Base-by-base conservation (phyloP, 2,113 vertebrate genomes). In the Actenoides hombroni region DNA sequence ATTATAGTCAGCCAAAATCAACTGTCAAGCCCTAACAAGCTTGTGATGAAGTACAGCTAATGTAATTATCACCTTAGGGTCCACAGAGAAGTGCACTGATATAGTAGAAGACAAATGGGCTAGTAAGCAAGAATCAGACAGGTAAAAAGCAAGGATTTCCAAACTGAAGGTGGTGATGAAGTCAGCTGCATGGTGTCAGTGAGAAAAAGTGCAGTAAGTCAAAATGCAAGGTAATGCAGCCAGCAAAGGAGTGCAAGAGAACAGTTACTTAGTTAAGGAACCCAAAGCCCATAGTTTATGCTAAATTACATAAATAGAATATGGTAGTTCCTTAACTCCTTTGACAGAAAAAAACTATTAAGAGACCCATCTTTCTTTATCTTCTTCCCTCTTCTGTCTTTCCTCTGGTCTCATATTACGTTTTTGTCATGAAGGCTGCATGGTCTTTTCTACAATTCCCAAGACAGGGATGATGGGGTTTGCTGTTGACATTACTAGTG, bases 1-100 rank as follows among this genome's bases (percentile, higher is more conserved):
- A 94, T 93, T 96, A 94, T 59, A 94, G 92, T 87, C 95, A 95
- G 92, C 86, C 91, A 94, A 96, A 96, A 93, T 89, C 95, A 95
- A 89, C 86, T 96, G 91, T 89, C 91, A 94, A 92, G 96, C 53
- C 92, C 95, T 96, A 94, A 97, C 94, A 95, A 95, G 94, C 74
- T 81, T 65, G 88, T 94, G 95, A 96, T 95, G 86, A 95, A 96
- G 92, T 89, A 91, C 88, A 93, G 78, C 81, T 97, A 94, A 95
- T 92, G 89, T 87, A 96, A 93, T 94, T 94, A 96, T 87, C 96
- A 97, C 95, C 95, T 94, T 68, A 93, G 88, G 90, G 88, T 88
- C 86, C 86, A 73, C 81, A 82, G 83, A 92, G 81, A 84, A 96
- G 80, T 94, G 70, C 67, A 77, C 46, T 74, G 91, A 84, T 94